These are phyloP conservation scores for Grammomys surdaster DNA, from an alignment of 2,113 vertebrate species.

Conservation along the genomic window DNA sequence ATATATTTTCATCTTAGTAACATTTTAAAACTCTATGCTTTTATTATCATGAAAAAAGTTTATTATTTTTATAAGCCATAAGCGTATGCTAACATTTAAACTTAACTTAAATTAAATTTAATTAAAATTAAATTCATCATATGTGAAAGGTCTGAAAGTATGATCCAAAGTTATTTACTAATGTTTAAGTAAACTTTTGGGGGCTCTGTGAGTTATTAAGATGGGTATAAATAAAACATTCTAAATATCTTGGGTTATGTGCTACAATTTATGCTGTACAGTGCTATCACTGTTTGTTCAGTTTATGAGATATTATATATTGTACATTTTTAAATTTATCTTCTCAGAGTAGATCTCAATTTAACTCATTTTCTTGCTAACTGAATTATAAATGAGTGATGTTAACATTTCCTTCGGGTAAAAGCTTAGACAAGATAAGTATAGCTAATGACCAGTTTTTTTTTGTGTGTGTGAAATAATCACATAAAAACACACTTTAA, in stretches of 20 bases:
- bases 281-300: conserved; percentile 56
- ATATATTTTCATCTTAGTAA: conserved; percentile 15
- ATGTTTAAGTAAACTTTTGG: conserved; percentile 21
- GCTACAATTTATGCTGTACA: conserved; percentile 44
- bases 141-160: conserved; percentile 36
- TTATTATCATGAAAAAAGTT: conserved; percentile 31
- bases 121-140: not conserved
- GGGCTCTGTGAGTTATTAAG: conserved; percentile 59
- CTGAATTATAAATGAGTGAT: conserved; percentile 64
- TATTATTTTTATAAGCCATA: not conserved
- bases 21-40: not conserved
- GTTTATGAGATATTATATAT: conserved; percentile 70
- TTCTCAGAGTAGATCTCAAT: conserved; percentile 65
- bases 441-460: conserved; percentile 58
- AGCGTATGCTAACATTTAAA: not conserved
- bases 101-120: not conserved
- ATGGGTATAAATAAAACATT: conserved; percentile 19
- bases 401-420: conserved; percentile 61
- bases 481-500: conserved; percentile 39
- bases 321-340: conserved; percentile 74
- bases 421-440: conserved; percentile 40
- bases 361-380: conserved; percentile 70
- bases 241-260: conserved; percentile 58
- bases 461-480: conserved; percentile 6
- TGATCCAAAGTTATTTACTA: conserved; percentile 40